Conservation (phyloP, 2,888 invertebrate genomes). For the Athrips mouffetella region DNA sequence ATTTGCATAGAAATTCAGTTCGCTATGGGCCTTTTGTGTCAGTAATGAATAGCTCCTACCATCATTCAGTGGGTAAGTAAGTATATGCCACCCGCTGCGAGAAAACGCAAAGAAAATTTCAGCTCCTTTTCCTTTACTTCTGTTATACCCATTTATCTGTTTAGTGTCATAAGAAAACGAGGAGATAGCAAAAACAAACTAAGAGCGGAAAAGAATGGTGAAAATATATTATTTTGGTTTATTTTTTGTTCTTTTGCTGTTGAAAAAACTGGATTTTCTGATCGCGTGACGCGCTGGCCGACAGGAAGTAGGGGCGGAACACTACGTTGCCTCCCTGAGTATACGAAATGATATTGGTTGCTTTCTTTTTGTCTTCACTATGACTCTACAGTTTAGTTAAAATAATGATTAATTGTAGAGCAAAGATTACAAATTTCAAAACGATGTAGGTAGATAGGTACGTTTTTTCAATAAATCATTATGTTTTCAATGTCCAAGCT, state of each 20-base stretch:
- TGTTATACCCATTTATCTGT: conserved; percentile 1
- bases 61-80: conserved; percentile 1
- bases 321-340: conserved; percentile 39
- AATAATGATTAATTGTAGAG: too few species aligned
- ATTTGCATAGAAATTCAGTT: neutral
- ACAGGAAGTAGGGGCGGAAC: conserved; percentile 49
- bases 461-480: too few species aligned
- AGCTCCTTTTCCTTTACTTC: neutral
- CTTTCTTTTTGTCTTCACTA: conserved; percentile 16
- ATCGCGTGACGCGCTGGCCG: conserved; percentile 47
- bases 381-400: neutral
- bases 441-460: too few species aligned
- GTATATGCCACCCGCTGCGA: neutral
- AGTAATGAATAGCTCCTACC: conserved; percentile 2
- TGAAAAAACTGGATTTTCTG: too few species aligned
- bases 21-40: neutral
- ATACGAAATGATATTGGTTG: conserved; percentile 37
- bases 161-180: conserved; percentile 3
- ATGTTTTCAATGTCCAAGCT: too few species aligned
- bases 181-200: conserved; percentile 8
- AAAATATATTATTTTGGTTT: conserved; percentile 43
- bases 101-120: conserved; percentile 1
- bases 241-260: conserved; percentile 2
- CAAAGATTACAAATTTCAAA: too few species aligned
- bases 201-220: conserved; percentile 4